Percentiles rank a stretch among this genome's conserved stretches.
phyloP scores from a whole-genome alignment of 2,888 invertebrate species.

The Acronicta aceris region DNA sequence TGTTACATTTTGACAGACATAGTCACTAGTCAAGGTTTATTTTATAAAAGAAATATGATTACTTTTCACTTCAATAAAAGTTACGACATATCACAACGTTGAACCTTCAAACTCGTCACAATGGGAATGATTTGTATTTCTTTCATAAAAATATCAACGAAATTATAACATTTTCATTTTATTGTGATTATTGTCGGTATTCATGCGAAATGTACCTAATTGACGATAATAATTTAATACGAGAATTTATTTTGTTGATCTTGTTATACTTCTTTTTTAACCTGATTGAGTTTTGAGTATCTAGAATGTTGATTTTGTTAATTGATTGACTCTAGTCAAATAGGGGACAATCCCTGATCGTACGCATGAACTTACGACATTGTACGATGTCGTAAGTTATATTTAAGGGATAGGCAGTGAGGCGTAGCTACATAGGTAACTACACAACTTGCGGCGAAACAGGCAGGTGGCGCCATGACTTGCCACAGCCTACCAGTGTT shows the following conservation, averaged over 20 bases:
- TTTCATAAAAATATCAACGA: slow-evolving; percentile 1
- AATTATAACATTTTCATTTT: slow-evolving; percentile 11
- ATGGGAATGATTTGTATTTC: neutral
- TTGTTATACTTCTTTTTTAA: neutral
- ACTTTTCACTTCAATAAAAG: slow-evolving; percentile 28
- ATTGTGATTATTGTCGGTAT: slow-evolving; percentile 1
- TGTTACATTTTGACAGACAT: no score
- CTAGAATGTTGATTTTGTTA: neutral
- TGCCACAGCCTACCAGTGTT: no score
- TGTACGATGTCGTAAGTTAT: no score
- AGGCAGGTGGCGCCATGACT: no score
- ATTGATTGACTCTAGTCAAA: neutral
- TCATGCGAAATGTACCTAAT: slow-evolving; percentile 17
- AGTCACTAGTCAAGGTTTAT: no score
- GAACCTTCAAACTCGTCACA: slow-evolving; percentile 8
- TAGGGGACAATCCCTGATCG: neutral
- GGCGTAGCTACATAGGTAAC: no score
- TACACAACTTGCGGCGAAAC: no score
- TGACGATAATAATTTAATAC: slow-evolving; percentile 10
- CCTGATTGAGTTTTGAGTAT: neutral
- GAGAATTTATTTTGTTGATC: neutral
- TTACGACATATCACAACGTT: slow-evolving; percentile 14
- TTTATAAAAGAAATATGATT: neutral
- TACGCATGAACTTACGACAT: no score
- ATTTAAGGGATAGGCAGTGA: no score